Evolutionary conservation across 2,797 vertebrate genomes (phyloP), one percentile per base, ranked within the genome.

Genomic region (Argya squamiceps): DNA sequence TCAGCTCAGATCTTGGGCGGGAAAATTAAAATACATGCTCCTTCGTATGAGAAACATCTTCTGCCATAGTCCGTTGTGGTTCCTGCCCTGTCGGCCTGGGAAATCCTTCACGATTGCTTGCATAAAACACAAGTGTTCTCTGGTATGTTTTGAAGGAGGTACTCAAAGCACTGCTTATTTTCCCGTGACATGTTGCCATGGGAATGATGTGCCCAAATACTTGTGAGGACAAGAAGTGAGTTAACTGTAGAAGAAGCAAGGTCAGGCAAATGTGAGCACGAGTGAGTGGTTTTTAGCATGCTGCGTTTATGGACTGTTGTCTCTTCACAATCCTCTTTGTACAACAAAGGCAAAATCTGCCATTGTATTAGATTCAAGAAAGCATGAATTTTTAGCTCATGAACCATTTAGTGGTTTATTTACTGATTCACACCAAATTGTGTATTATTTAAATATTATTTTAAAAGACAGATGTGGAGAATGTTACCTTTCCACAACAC

Each of bases 111-210:
- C n/a, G 32, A 22, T 52, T 74, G 29, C 22, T 67, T 63, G 15
- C 39, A 20, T 12, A 41, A 67, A 60, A 21, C 26, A 49, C 19
- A 56, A 44, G 10, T 52, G 5, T 62, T 80, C 41, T 68, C 1
- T 1, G 59, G 22, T 30, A 8, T 29, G 30, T 22, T 73, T 75
- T 58, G 59, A 73, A 65, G 20, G 30, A 91, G 9, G 13, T 36
- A 15, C 23, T 64, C 55, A 60, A 76, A 58, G 55, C 4, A 43
- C 39, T 82, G 6, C 44, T 71, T 68, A 29, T 49, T 87, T 79
- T 75, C 26, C 39, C 0, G 0, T 37, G 44, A 21, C 26, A 11
- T 5, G 18, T 70, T 64, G 58, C 47, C 23, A 47, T 37, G 53
- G 69, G 17, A 85, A 56, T 75, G 44, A 68, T 71, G 12, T 56